Base-by-base conservation (phyloP, 1,140 invertebrate species). In the Brevipalpus yothersi region DNA sequence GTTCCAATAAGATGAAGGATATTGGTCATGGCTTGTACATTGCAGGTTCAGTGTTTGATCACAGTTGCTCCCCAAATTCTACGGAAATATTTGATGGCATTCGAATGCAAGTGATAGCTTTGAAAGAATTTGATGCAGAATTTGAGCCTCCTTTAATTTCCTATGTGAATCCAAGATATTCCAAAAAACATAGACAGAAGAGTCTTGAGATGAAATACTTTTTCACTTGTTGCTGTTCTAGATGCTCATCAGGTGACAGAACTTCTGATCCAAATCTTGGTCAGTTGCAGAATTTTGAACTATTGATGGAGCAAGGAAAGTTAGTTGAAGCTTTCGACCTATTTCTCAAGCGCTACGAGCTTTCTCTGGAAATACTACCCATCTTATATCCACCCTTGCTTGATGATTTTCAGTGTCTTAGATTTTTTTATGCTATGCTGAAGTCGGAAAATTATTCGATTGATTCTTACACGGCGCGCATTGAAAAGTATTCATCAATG, bases 61-160 rank as follows among this genome's bases (percentile, higher is more conserved):
- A 94, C 71, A 86, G 83, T 60, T 94, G 89, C 69, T 70, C 78
- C 55, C 87, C 88, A 3, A 92, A 89, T 72, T 85, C 86, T 0
- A 78, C 85, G 11, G 81, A 82, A 43, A 78, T 80, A 19, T 94
- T 93, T 67, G 76, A 82, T 66, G 86, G 87, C 4, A 82, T 77
- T 39, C 84, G 78, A 17, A 74, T 92, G 53, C 73, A 73, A 65
- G 78, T 92, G 53, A 76, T 83, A 66, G 77, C 80, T 2, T 72
- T 82, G 4, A 73, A 77, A 65, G 79, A 84, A 65, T 76, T 92
- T 66, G 75, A 79, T 9, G 69, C 70, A 62, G 70, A 83, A 58
- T 79, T 86, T 69, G 68, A 84, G 82, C 51, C 51, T 0, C 76
- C 87, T 61, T 75, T 75, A 60, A 86, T 88, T 61, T 81, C 82